Conservation (phyloP, 2,888 invertebrate species). For the Oeneis ivallda region DNA sequence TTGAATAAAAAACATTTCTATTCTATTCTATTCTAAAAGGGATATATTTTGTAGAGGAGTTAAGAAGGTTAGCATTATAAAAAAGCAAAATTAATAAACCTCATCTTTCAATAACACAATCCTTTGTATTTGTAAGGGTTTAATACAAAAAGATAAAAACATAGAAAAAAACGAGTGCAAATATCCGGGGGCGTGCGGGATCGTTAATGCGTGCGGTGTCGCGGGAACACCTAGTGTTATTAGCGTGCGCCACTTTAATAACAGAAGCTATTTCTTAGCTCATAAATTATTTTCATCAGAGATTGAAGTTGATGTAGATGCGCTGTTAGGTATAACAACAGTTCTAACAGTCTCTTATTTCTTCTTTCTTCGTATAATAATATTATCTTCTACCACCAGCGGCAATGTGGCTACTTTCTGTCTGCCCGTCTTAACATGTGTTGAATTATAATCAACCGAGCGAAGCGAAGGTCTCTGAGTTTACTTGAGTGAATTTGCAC, state of each 20-base stretch:
- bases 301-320: slow-evolving; percentile 50
- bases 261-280: slow-evolving; percentile 61
- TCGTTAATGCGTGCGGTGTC: slow-evolving; percentile 41
- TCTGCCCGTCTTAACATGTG: too few species aligned
- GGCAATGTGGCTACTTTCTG: too few species aligned
- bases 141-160: slow-evolving; percentile 5
- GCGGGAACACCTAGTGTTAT: slow-evolving; percentile 38
- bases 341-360: background rate
- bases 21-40: too few species aligned
- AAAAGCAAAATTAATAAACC: background rate
- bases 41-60: too few species aligned
- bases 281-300: slow-evolving; percentile 55
- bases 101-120: background rate
- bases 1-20: too few species aligned
- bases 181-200: slow-evolving; percentile 36
- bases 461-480: too few species aligned
- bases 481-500: too few species aligned
- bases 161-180: background rate
- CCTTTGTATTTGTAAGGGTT: background rate
- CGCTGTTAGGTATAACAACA: slow-evolving; percentile 24
- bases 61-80: too few species aligned
- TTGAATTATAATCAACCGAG: too few species aligned
- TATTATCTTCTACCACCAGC: too few species aligned
- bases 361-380: too few species aligned
- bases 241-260: slow-evolving; percentile 45